Evolutionary conservation across 2,888 invertebrate species (phyloP).

Genomic region (Marronus borbonicus): DNA sequence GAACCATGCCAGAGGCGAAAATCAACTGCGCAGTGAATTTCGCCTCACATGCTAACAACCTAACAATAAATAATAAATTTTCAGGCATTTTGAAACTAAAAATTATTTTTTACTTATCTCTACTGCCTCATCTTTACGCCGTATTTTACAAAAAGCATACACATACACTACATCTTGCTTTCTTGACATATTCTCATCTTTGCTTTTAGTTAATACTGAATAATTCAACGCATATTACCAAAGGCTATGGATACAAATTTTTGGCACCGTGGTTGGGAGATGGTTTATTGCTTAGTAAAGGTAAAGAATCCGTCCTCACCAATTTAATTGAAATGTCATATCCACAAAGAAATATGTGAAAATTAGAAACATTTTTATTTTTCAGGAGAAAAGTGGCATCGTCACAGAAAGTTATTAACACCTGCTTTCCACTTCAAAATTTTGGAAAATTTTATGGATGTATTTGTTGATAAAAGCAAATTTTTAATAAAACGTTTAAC

Average conservation of each 20-base stretch:
- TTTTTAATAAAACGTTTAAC: slow-evolving; percentile 65
- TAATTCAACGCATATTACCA: slow-evolving; percentile 57
- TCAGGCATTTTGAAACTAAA: no score
- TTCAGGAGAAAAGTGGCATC: slow-evolving; percentile 59
- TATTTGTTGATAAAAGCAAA: slow-evolving; percentile 61
- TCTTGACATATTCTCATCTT: background rate
- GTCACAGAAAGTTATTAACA: slow-evolving; percentile 60
- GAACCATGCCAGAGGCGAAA: no score
- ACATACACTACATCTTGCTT: no score
- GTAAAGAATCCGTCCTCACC: slow-evolving; percentile 48
- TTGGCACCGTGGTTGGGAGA: slow-evolving; percentile 59
- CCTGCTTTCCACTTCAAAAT: slow-evolving; percentile 64
- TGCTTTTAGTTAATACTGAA: slow-evolving; percentile 57
- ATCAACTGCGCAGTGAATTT: no score
- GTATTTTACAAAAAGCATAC: no score
- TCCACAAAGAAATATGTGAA: no score
- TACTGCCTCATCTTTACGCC: no score
- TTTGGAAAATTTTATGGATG: slow-evolving; percentile 61
- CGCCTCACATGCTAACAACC: no score
- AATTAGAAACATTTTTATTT: background rate
- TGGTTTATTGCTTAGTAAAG: slow-evolving; percentile 60
- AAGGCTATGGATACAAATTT: slow-evolving; percentile 57
- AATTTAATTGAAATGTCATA: background rate
- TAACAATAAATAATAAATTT: no score
- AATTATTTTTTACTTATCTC: no score